phyloP scores from a whole-genome alignment of 2,888 invertebrate genomes.

The Tetheella fluctuosa region DNA sequence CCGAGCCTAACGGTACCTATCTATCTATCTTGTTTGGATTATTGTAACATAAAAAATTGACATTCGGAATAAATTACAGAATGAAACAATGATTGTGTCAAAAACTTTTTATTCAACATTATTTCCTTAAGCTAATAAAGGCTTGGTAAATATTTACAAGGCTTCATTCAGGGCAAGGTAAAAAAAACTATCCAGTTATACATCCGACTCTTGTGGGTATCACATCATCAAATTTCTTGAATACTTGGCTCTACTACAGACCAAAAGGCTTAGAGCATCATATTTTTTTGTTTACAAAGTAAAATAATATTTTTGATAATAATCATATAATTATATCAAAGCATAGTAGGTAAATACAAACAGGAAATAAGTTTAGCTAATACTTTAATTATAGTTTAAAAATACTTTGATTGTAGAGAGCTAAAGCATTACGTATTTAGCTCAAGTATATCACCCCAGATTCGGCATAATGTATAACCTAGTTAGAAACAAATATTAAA shows the following conservation, averaged over 20 bases:
- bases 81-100: slow-evolving; percentile 72
- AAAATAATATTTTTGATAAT: slow-evolving; percentile 18
- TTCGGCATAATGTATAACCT: slow-evolving; percentile 63
- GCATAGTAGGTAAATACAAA: slow-evolving; percentile 33
- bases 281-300: slow-evolving; percentile 25
- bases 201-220: slow-evolving; percentile 68
- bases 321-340: slow-evolving; percentile 24
- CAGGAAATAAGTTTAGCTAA: slow-evolving; percentile 52
- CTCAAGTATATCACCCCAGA: slow-evolving; percentile 63
- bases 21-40: no score
- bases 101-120: slow-evolving; percentile 80
- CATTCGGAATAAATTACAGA: slow-evolving; percentile 27
- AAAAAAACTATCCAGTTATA: slow-evolving; percentile 77
- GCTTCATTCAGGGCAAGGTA: slow-evolving; percentile 81
- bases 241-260: slow-evolving; percentile 66
- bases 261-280: slow-evolving; percentile 49
- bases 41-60: no score
- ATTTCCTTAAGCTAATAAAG: slow-evolving; percentile 79
- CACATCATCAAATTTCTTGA: slow-evolving; percentile 61
- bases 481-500: slow-evolving; percentile 78
- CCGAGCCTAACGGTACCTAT: no score
- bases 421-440: slow-evolving; percentile 47
- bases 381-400: slow-evolving; percentile 42
- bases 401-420: slow-evolving; percentile 52
- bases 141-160: slow-evolving; percentile 83